Percentiles rank a stretch among this genome's conserved stretches.
Conservation (phyloP, 2,113 vertebrate species). For the Phrynosoma blainvillii region DNA sequence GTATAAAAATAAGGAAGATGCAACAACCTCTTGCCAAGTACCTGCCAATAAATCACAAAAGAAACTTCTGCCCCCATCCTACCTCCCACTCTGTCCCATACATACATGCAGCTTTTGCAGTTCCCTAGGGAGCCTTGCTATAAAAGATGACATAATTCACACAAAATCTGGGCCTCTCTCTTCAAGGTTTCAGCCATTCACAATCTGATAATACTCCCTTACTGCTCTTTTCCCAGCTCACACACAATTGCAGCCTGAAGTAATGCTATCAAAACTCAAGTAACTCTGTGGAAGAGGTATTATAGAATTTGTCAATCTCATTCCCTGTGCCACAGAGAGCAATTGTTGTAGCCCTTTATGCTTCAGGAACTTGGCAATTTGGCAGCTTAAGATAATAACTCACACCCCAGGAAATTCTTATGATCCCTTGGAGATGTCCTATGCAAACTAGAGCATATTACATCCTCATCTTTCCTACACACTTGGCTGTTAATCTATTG, state of each 20-base stretch:
- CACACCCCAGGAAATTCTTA: slow-evolving; percentile 12
- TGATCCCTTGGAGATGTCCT: neutral
- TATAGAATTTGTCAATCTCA: neutral
- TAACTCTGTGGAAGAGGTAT: neutral
- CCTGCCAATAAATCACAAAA: neutral
- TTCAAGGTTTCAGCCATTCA: neutral
- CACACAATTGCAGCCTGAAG: neutral
- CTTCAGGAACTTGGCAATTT: slow-evolving; percentile 25
- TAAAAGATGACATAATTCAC: neutral
- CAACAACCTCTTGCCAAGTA: neutral
- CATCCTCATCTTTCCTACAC: neutral
- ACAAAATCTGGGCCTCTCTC: neutral
- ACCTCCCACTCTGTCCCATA: neutral
- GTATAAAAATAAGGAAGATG: slow-evolving; percentile 4
- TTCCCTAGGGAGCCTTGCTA: neutral
- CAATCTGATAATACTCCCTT: neutral
- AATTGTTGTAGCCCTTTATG: slow-evolving; percentile 29
- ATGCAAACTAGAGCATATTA: neutral
- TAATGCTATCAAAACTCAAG: neutral
- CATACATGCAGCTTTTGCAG: neutral
- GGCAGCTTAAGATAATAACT: slow-evolving; percentile 33
- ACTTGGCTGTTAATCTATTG: neutral
- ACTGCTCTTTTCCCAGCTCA: slow-evolving; percentile 14
- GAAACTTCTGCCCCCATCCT: neutral
- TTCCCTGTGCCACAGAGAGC: slow-evolving; percentile 16